phyloP scores from a whole-genome alignment of 2,797 vertebrate genomes.

The Acanthis flammea region DNA sequence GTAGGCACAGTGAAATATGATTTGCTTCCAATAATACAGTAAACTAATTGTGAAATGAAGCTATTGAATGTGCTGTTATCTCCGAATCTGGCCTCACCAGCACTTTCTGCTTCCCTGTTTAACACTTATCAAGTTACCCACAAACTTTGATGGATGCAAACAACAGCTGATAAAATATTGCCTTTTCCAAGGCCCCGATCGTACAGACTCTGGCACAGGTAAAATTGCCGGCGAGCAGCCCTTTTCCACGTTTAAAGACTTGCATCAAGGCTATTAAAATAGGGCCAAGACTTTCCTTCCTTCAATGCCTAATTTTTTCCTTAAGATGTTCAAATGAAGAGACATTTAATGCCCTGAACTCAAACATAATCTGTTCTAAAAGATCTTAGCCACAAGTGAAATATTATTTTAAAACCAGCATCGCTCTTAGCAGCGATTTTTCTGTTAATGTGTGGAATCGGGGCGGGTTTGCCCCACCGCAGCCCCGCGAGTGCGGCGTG shows the following conservation, averaged over 20 bases:
- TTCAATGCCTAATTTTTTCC: not conserved
- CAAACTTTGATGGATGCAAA: constrained; percentile 43
- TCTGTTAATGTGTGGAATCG: not conserved
- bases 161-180: not conserved
- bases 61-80: constrained; percentile 48
- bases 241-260: not conserved
- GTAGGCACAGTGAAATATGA: constrained; percentile 74
- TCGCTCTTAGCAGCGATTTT: not conserved
- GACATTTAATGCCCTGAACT: not conserved
- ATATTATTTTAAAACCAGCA: not conserved
- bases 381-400: not conserved
- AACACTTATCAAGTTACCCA: constrained; percentile 42
- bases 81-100: constrained; percentile 52
- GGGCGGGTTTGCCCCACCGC: not conserved
- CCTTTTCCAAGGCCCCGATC: not conserved
- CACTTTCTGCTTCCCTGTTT: constrained; percentile 33
- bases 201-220: not conserved
- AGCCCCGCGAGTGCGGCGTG: not conserved
- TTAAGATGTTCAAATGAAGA: not conserved
- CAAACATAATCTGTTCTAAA: not conserved
- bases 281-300: not conserved
- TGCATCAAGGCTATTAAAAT: not conserved
- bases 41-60: constrained; percentile 72
- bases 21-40: constrained; percentile 75
- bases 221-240: not conserved